These are phyloP conservation scores for Emmelina monodactyla DNA, from an alignment of 2,888 invertebrate genomes.

Conservation along the genomic window DNA sequence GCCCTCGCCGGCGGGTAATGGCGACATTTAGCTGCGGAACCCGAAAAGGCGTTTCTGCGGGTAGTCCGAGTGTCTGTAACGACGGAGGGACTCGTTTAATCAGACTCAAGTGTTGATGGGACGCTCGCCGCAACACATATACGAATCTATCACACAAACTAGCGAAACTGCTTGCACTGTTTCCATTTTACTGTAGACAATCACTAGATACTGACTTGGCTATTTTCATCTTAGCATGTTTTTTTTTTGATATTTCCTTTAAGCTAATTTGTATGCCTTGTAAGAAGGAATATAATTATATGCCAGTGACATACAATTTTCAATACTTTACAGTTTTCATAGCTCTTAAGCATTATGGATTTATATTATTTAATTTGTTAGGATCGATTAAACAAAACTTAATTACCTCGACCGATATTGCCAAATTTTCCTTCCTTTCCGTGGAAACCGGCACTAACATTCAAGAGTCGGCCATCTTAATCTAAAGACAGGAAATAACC, in stretches of 20 bases:
- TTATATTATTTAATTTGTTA: no score
- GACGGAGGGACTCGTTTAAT: slow-evolving; percentile 45
- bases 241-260: no score
- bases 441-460: slow-evolving; percentile 4
- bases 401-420: no score
- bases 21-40: slow-evolving; percentile 29
- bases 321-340: no score
- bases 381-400: no score
- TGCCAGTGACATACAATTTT: no score
- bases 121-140: slow-evolving; percentile 27
- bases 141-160: slow-evolving; percentile 30
- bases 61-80: slow-evolving; percentile 37
- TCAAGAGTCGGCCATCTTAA: slow-evolving; percentile 24
- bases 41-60: slow-evolving; percentile 35
- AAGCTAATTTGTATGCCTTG: no score
- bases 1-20: slow-evolving; percentile 20
- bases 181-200: no score
- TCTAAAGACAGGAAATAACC: slow-evolving; percentile 42
- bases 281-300: no score
- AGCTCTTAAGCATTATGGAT: no score
- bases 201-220: no score
- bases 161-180: slow-evolving; percentile 2
- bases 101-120: slow-evolving; percentile 48
- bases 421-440: background rate
- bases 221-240: no score